Conservation (phyloP, 2,797 vertebrate species). For the Phataginus tetradactyla region DNA sequence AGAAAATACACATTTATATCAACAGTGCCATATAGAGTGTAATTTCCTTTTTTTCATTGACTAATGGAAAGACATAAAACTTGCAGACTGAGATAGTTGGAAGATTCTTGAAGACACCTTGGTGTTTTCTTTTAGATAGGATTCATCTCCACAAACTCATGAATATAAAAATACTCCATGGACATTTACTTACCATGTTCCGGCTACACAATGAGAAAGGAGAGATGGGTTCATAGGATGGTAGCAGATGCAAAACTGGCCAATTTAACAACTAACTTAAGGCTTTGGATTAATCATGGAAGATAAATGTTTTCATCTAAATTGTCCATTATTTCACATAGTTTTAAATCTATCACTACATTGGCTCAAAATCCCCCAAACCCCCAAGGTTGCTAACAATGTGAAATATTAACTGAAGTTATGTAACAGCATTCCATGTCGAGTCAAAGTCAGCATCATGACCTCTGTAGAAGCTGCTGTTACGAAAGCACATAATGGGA, state of each 20-base stretch:
- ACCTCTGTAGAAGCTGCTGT: neutral
- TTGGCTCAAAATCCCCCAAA: neutral
- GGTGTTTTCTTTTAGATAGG: neutral
- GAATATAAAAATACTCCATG: rapidly evolving
- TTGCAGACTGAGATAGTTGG: neutral
- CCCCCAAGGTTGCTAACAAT: neutral
- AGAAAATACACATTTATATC: neutral
- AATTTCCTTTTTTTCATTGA: neutral
- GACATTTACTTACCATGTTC: neutral
- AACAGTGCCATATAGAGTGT: neutral
- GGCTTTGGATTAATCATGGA: neutral
- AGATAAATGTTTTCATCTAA: neutral
- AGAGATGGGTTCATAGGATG: neutral
- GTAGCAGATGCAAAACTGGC: neutral
- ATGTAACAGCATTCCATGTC: too few species aligned
- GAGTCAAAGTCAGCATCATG: neutral
- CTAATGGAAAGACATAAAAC: neutral
- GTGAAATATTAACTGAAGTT: neutral
- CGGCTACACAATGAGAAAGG: neutral
- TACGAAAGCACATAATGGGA: neutral
- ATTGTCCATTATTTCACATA: neutral
- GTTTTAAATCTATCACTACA: neutral
- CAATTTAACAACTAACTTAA: neutral
- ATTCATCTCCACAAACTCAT: neutral
- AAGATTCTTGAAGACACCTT: neutral